A percentile compares a stretch with the other conserved stretches of the same genome.
Evolutionary conservation across 2,888 invertebrate genomes (phyloP).

Genomic region (Argyresthia albistria): DNA sequence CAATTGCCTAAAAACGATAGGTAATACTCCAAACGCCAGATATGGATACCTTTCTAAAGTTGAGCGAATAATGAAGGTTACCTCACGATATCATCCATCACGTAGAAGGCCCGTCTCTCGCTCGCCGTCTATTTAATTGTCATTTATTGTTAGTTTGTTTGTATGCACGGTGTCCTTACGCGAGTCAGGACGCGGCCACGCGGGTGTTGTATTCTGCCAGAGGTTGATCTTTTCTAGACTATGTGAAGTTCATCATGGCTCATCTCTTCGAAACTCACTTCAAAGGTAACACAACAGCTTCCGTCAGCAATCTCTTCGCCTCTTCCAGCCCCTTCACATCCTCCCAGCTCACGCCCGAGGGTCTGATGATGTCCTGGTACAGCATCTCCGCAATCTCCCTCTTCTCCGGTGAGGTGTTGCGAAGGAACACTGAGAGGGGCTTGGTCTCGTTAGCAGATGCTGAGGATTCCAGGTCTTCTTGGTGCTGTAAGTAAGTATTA

Average conservation of each 20-base stretch:
- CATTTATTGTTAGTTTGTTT: too few species aligned
- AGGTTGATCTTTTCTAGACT: too few species aligned
- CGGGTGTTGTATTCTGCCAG: not conserved
- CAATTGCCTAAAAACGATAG: too few species aligned
- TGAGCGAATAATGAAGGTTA: too few species aligned
- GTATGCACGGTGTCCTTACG: too few species aligned
- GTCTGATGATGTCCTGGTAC: slow-evolving; percentile 73
- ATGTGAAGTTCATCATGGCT: too few species aligned
- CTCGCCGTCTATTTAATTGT: too few species aligned
- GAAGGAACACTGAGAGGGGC: slow-evolving; percentile 34
- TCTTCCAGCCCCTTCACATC: slow-evolving; percentile 80
- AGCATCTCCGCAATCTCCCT: slow-evolving; percentile 77
- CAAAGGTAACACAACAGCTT: slow-evolving; percentile 86
- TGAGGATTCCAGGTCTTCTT: not conserved
- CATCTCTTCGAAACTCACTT: not conserved
- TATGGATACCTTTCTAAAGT: too few species aligned
- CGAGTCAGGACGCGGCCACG: too few species aligned
- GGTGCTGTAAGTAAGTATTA: not conserved
- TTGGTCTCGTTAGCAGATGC: slow-evolving; percentile 34
- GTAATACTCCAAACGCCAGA: too few species aligned
- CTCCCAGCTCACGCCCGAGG: slow-evolving; percentile 82
- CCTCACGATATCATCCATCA: not conserved
- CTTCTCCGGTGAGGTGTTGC: slow-evolving; percentile 65
- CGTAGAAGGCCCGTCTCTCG: not conserved
- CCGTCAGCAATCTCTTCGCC: slow-evolving; percentile 85